phyloP scores from a whole-genome alignment of 2,113 vertebrate species.

The Daubentonia madagascariensis region DNA sequence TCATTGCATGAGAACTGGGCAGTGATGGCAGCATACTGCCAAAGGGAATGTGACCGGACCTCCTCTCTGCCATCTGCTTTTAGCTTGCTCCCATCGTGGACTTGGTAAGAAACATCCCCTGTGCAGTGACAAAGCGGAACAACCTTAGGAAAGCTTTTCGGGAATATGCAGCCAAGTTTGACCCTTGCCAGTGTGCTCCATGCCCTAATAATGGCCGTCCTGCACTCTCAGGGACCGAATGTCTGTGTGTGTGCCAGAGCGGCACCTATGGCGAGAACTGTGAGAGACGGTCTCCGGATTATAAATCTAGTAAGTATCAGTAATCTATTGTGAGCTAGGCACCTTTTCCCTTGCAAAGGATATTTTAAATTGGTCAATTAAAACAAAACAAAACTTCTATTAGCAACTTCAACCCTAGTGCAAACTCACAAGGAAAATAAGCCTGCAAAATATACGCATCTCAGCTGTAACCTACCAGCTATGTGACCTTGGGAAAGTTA shows the following conservation, averaged over 20 bases:
- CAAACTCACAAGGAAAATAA: not conserved
- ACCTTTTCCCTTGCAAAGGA: not conserved
- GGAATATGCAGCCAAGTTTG: constrained; percentile 86
- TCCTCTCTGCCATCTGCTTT: not conserved
- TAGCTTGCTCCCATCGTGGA: constrained; percentile 89
- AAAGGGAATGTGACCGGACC: not conserved
- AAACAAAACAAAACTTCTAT: not conserved
- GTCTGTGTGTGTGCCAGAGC: constrained; percentile 90
- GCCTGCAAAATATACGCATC: not conserved
- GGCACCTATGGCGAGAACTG: constrained; percentile 92
- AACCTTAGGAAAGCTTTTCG: constrained; percentile 88
- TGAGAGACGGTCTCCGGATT: constrained; percentile 85
- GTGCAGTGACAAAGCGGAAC: constrained; percentile 88
- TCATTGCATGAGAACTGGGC: not conserved
- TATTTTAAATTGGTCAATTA: not conserved
- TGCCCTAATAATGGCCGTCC: constrained; percentile 91
- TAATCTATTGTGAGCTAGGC: rapidly evolving
- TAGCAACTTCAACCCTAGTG: not conserved
- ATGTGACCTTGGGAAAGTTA: not conserved
- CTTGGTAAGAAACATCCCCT: constrained; percentile 89
- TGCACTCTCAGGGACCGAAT: constrained; percentile 86
- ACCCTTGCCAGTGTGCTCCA: constrained; percentile 89
- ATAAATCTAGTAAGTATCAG: constrained; percentile 84
- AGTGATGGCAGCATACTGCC: not conserved
- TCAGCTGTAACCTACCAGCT: not conserved